Conservation (phyloP, 2,113 vertebrate genomes). For the Zapus hudsonius region DNA sequence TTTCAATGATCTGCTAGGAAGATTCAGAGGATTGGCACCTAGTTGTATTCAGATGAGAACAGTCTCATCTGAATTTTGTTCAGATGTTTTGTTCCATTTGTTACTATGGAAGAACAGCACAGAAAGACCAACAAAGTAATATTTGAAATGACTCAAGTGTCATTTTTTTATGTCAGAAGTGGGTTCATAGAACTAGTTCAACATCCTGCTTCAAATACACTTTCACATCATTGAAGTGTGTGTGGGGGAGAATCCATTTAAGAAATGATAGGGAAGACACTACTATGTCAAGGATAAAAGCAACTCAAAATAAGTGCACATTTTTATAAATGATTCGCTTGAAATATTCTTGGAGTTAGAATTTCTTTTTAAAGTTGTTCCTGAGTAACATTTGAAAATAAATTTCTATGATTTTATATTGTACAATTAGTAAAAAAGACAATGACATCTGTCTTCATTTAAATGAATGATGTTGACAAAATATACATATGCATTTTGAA, state of each 20-base stretch:
- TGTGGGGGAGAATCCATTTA: background rate
- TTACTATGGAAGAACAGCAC: background rate
- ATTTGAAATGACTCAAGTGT: background rate
- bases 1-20: background rate
- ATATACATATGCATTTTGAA: conserved; percentile 31
- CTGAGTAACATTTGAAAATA: conserved; percentile 29
- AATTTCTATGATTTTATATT: conserved; percentile 47
- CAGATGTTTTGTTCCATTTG: too few species aligned
- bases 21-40: background rate
- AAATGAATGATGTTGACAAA: conserved; percentile 52
- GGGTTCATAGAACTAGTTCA: background rate
- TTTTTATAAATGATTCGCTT: conserved; percentile 41
- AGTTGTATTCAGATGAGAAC: background rate
- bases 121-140: background rate
- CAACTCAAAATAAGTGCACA: background rate
- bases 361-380: conserved; percentile 51
- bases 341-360: conserved; percentile 54
- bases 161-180: background rate
- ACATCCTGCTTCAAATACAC: background rate
- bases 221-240: conserved; percentile 49
- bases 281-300: background rate
- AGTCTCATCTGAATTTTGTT: too few species aligned
- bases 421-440: conserved; percentile 41
- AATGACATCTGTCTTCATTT: conserved; percentile 49
- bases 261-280: conserved; percentile 33